Evolutionary conservation across 2,113 vertebrate species (phyloP).

Genomic region (Scatophagus argus): DNA sequence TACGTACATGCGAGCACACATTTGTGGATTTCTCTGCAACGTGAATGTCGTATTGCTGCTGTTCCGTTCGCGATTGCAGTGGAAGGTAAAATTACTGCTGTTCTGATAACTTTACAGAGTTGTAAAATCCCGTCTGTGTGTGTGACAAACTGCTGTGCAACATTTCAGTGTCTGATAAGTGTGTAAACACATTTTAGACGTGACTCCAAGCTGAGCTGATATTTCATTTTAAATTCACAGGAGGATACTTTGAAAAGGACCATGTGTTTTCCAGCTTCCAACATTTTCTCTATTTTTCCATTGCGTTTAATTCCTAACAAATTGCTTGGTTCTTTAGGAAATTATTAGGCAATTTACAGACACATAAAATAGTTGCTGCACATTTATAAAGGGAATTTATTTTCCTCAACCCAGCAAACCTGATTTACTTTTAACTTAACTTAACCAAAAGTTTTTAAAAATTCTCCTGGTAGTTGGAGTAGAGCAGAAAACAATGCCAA

Average conservation of each 20-base stretch:
- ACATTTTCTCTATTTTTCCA: no score
- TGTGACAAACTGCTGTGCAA: background rate
- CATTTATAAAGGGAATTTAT: background rate
- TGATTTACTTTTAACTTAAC: background rate
- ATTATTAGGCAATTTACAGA: background rate
- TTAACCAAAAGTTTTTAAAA: conserved; percentile 13
- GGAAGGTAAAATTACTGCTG: background rate
- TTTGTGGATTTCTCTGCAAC: background rate
- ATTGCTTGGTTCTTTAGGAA: background rate
- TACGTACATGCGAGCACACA: background rate
- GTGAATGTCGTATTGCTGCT: background rate
- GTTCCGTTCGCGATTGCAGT: no score
- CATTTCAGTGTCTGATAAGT: background rate
- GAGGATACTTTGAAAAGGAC: background rate
- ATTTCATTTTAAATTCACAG: background rate
- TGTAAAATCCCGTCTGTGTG: background rate
- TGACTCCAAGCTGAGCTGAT: no score
- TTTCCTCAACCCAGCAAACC: background rate
- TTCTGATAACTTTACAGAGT: background rate
- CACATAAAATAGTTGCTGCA: background rate
- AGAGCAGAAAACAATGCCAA: background rate
- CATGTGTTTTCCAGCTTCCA: background rate
- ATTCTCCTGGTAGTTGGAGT: background rate
- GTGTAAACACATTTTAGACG: no score
- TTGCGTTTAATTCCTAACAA: no score